These are phyloP conservation scores for Podarcis muralis DNA, from an alignment of 2,113 vertebrate species.

Conservation along the genomic window DNA sequence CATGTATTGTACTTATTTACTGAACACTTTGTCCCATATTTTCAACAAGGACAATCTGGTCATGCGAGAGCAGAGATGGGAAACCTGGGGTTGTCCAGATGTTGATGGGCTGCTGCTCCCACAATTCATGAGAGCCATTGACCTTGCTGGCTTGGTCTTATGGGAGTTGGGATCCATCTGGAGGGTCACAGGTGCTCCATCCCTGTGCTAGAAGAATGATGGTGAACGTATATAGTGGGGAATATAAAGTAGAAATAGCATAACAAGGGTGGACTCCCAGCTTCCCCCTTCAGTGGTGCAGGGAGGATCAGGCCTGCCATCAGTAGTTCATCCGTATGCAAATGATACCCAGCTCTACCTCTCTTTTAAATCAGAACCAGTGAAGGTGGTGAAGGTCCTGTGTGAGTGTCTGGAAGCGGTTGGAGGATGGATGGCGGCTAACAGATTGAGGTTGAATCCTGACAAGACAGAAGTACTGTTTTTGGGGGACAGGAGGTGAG, in stretches of 20 bases:
- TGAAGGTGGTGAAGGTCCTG: no score
- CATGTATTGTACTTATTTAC: neutral
- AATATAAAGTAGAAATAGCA: neutral
- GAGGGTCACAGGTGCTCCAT: no score
- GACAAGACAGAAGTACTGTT: no score
- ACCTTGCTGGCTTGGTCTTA: no score
- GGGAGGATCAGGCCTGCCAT: neutral
- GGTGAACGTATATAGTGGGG: neutral
- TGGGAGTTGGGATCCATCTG: no score
- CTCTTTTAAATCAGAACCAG: no score
- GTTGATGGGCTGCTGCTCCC: neutral
- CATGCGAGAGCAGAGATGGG: neutral
- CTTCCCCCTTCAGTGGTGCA: neutral
- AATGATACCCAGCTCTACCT: no score
- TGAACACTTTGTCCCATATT: neutral
- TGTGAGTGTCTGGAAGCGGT: no score
- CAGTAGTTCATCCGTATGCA: no score
- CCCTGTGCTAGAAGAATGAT: neutral
- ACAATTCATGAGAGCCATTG: neutral
- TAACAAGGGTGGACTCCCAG: neutral
- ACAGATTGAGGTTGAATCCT: no score
- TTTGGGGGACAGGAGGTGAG: no score
- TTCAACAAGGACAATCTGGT: neutral
- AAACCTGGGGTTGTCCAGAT: neutral
- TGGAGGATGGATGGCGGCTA: no score